A percentile compares a stretch with the other conserved stretches of the same genome.
phyloP scores from a whole-genome alignment of 2,888 invertebrate species.

The Noctua pronuba region DNA sequence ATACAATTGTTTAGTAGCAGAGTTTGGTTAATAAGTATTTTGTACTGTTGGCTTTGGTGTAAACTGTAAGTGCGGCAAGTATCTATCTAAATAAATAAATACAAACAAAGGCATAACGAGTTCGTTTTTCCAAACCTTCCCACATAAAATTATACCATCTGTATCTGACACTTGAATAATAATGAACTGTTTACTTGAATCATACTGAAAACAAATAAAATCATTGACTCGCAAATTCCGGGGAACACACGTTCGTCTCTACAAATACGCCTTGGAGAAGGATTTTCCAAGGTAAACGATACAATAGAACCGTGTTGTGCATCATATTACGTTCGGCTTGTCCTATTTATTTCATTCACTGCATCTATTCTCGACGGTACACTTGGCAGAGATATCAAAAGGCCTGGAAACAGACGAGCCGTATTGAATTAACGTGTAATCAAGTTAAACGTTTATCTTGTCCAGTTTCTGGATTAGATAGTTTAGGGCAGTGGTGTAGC shows the following conservation, averaged over 20 bases:
- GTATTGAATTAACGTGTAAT: slow-evolving; percentile 52
- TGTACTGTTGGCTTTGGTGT: no score
- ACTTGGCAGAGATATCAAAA: slow-evolving; percentile 57
- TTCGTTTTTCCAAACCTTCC: slow-evolving; percentile 2
- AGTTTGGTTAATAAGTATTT: no score
- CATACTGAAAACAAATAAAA: slow-evolving; percentile 49
- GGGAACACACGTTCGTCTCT: slow-evolving; percentile 20
- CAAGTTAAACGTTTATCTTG: slow-evolving; percentile 51
- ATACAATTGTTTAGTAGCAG: no score
- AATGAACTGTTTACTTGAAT: slow-evolving; percentile 28
- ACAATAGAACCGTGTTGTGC: slow-evolving; percentile 32
- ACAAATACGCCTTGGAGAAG: slow-evolving; percentile 28
- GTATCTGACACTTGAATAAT: slow-evolving; percentile 33
- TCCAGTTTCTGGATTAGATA: slow-evolving; percentile 40
- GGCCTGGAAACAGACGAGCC: slow-evolving; percentile 52
- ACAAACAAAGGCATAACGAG: slow-evolving; percentile 32
- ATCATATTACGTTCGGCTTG: slow-evolving; percentile 49
- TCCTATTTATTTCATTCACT: slow-evolving; percentile 61
- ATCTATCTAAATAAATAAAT: no score
- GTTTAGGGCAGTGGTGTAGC: slow-evolving; percentile 27
- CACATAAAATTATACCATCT: slow-evolving; percentile 27
- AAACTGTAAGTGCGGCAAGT: no score
- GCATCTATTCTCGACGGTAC: slow-evolving; percentile 54
- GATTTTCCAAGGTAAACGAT: slow-evolving; percentile 48
- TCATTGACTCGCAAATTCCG: slow-evolving; percentile 34